Evolutionary conservation across 2,113 vertebrate species (phyloP), one percentile per base, ranked within the genome.

Genomic region (Hippoglossus stenolepis): DNA sequence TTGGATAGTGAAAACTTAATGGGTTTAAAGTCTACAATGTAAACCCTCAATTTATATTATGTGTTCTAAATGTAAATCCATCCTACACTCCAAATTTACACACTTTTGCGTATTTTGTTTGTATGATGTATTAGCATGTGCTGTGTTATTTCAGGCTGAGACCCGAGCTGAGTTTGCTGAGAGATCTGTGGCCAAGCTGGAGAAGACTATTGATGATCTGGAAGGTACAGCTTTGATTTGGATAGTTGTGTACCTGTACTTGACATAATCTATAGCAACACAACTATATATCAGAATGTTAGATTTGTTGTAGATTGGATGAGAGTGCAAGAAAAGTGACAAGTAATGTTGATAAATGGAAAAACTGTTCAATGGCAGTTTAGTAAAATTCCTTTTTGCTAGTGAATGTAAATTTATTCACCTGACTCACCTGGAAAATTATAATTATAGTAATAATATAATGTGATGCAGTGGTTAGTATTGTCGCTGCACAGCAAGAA

Each of bases 191-290:
- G 97, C 97, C 85, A 98, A 98, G 85, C 93, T 98, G 93, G 97
- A 98, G 93, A 98, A 98, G 93, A 97, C 97, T 4, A 97, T 98
- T 38, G 97, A 98, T 86, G 97, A 98, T 69, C 92, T 98, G 94
- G 97, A 98, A 96, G 97, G 97, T 98, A 95, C 4, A 64, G 20
- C 21, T 1, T 8, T 70, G 2, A 66, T 45, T 40, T 56, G 49
- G 51, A 11, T 53, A 3, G 47, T 13, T 26, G 23, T 20, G 10
- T 1, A 35, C 47, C 11, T n/a, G 5, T 31, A 14, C 10, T 13
- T 53, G 47, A 53, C 45, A 63, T 14, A 4, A 3, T 49, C 2
- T 20, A 5, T 0, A 11, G 24, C 26, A 66, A 14, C 45, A 53
- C 18, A 35, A 21, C 8, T 9, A 51, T 53, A 4, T 26, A 14